A percentile compares a stretch with the other conserved stretches of the same genome.
These are phyloP conservation scores for Scelioninae gen. 1 DNA, from an alignment of 2,888 invertebrate species.

Conservation along the genomic window DNA sequence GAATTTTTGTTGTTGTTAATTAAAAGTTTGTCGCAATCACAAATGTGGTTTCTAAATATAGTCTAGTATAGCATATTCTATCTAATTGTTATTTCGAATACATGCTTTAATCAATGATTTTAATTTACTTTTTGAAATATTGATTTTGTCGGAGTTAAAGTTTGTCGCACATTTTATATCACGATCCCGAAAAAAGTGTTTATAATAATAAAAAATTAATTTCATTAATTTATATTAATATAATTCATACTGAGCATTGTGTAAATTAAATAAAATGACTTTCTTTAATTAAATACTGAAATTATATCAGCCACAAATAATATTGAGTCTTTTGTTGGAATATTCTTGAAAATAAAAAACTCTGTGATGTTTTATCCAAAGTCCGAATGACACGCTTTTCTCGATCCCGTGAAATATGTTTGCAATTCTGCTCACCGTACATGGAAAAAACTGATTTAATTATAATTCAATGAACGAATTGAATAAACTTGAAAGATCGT, in stretches of 20 bases:
- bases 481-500: conserved; percentile 40
- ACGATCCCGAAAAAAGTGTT: too few species aligned
- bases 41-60: conserved; percentile 3
- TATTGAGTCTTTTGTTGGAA: neutral
- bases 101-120: neutral
- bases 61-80: neutral
- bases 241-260: too few species aligned
- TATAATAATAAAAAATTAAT: too few species aligned
- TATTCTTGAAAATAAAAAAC: conserved; percentile 1
- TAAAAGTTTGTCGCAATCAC: neutral
- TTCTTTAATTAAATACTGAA: too few species aligned
- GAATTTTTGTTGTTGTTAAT: conserved; percentile 9
- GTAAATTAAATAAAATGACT: too few species aligned
- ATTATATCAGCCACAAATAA: neutral
- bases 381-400: neutral
- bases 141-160: too few species aligned
- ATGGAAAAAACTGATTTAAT: conserved; percentile 41
- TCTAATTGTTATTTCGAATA: neutral
- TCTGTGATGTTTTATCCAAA: conserved; percentile 4
- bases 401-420: conserved; percentile 10
- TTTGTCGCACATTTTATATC: too few species aligned
- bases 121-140: neutral
- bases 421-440: conserved; percentile 16
- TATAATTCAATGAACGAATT: conserved; percentile 54
- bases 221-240: too few species aligned